phyloP scores from a whole-genome alignment of 1,140 invertebrate genomes.

The Hormaphis cornu region DNA sequence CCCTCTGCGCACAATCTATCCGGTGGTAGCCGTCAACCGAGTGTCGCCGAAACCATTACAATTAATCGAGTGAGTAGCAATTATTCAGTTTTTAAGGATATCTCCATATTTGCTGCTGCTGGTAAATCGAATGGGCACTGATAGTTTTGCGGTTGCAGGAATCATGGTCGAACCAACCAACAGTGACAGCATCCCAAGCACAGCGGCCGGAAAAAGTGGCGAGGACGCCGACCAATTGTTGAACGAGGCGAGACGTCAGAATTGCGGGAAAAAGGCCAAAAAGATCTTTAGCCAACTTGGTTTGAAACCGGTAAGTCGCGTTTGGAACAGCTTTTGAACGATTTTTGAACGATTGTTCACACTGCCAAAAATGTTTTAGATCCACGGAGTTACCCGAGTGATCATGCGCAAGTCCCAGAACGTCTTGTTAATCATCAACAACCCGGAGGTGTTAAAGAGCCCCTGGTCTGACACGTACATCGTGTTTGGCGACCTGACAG shows the following conservation, averaged over 20 bases:
- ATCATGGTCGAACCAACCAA: constrained; percentile 15
- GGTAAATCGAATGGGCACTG: too few species aligned
- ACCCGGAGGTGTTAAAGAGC: constrained; percentile 98
- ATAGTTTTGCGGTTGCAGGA: not conserved
- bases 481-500: constrained; percentile 99
- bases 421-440: constrained; percentile 98
- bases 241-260: constrained; percentile 92
- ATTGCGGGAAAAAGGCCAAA: constrained; percentile 97
- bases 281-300: constrained; percentile 99
- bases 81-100: too few species aligned
- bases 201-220: not conserved
- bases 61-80: too few species aligned
- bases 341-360: not conserved
- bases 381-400: constrained; percentile 90
- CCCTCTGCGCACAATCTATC: too few species aligned
- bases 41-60: too few species aligned
- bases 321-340: constrained; percentile 31
- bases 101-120: too few species aligned
- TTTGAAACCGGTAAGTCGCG: constrained; percentile 56
- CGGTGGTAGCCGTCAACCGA: too few species aligned
- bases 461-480: constrained; percentile 99
- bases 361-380: constrained; percentile 50
- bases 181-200: constrained; percentile 7
- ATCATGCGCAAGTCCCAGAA: constrained; percentile 99
- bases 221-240: constrained; percentile 55